These are phyloP conservation scores for Gila orcuttii DNA, from an alignment of 2,113 vertebrate genomes.

Conservation along the genomic window DNA sequence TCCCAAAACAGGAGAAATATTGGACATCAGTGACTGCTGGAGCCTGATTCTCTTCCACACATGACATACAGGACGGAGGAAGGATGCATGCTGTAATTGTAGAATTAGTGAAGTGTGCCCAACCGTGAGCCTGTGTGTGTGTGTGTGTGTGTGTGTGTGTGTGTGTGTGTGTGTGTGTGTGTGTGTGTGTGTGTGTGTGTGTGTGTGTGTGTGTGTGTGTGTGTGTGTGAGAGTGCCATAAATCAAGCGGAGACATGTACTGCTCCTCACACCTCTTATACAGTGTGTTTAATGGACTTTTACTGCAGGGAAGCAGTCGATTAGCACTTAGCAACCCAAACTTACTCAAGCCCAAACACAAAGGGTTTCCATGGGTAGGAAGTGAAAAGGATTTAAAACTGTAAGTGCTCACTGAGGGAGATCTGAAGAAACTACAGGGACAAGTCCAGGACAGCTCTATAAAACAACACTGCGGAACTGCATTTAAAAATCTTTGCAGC, in stretches of 20 bases:
- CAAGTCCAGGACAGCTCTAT: neutral
- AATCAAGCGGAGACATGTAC: conserved; percentile 24
- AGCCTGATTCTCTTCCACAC: neutral
- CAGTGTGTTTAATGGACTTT: conserved; percentile 50
- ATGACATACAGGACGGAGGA: neutral
- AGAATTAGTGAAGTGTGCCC: conserved; percentile 40
- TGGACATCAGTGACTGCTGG: conserved; percentile 10
- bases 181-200: conserved; percentile 11
- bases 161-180: conserved; percentile 14
- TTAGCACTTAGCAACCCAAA: conserved; percentile 53
- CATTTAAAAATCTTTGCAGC: neutral
- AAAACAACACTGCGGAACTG: neutral
- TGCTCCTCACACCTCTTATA: conserved; percentile 44
- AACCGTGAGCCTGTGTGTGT: conserved; percentile 18
- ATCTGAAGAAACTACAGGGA: conserved; percentile 13
- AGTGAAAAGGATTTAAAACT: conserved; percentile 51
- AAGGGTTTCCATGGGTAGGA: conserved; percentile 56
- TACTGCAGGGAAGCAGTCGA: conserved; percentile 42
- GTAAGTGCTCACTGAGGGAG: conserved; percentile 35
- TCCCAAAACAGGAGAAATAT: conserved; percentile 40
- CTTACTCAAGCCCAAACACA: conserved; percentile 53
- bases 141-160: conserved; percentile 15
- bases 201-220: conserved; percentile 11
- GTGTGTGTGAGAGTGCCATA: conserved; percentile 31
- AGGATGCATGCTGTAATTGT: conserved; percentile 26